Conservation (phyloP, 1,140 invertebrate genomes). For the Drusus annulatus region DNA sequence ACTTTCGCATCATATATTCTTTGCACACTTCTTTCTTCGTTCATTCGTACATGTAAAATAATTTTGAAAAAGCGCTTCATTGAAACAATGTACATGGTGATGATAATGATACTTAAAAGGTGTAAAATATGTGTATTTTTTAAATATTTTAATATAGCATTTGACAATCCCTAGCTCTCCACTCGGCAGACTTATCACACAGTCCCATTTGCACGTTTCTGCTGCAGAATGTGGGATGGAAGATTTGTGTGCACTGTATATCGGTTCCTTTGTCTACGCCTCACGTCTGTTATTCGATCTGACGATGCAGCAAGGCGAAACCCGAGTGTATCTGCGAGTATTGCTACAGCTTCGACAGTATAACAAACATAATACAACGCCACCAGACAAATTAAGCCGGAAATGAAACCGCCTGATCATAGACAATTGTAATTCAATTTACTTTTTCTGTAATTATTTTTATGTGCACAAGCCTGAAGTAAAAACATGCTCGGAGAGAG, state of each 20-base stretch:
- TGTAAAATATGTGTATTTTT: too few species aligned
- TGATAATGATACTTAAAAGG: too few species aligned
- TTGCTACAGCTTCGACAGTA: too few species aligned
- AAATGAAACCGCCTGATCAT: not conserved
- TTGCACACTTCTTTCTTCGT: too few species aligned
- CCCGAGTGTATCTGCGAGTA: not conserved
- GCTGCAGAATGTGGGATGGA: conserved; percentile 29
- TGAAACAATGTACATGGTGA: too few species aligned
- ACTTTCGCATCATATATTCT: too few species aligned
- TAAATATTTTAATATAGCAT: too few species aligned
- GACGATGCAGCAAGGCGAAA: conserved; percentile 31
- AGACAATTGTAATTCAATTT: not conserved
- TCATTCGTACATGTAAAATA: too few species aligned
- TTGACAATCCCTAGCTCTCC: not conserved
- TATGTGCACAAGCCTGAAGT: too few species aligned
- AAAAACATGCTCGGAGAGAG: too few species aligned
- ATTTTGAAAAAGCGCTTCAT: too few species aligned
- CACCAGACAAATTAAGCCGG: conserved; percentile 32
- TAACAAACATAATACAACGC: conserved; percentile 10
- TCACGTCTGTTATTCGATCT: conserved; percentile 35
- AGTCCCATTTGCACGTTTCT: conserved; percentile 8
- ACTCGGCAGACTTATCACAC: conserved; percentile 9
- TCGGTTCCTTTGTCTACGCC: conserved; percentile 34
- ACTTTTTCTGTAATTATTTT: not conserved
- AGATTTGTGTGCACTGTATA: conserved; percentile 12